Base-by-base conservation (phyloP, 2,113 vertebrate genomes). In the Indicator maculatus region DNA sequence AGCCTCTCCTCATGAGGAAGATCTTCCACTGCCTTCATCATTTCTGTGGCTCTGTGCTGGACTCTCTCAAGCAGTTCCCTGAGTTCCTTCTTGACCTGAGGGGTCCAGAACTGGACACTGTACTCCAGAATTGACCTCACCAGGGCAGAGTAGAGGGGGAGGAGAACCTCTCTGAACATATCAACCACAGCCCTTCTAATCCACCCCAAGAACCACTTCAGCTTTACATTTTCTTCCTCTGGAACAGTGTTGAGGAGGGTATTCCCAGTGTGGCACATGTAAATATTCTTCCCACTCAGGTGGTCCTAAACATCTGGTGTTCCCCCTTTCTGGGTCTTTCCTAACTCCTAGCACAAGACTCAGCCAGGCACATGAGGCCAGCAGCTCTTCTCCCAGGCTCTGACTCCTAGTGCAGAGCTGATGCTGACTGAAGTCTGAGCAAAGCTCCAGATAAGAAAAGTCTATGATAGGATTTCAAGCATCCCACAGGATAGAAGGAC, bases 401-500 rank as follows among this genome's bases (percentile, higher is more conserved):
- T 6, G 4, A 86, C 3, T 52, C 41, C 83, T 61, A 76, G 36
- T 27, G 23, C 39, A 82, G 67, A 1, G 1, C 52, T 39, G 6
- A 82, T 7, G 10, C 36, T 76, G 81, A 88, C 28, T 63, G 73
- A 93, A 91, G 69, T 58, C 36, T 67, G 38, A 86, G 50, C 65
- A 85, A 89, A 58, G n/a, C 58, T 83, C 74, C 63, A 53, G 77
- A 82, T 63, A 58, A 90, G 86, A 84, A 82, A 88, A 82, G 45
- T 10, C 60, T 45, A 12, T 83, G 45, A 85, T 83, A 84, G 36
- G 67, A 94, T 89, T 93, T 90, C 63, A 85, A 82, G 41, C 74
- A 87, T 91, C 67, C 63, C 77, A 93, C 86, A 87, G 24, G 4
- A 8, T 1, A 60, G 33, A 87, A 82, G 33, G 64, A 87, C 73